Evolutionary conservation across 2,888 invertebrate species (phyloP).

Genomic region (Panorpa germanica): DNA sequence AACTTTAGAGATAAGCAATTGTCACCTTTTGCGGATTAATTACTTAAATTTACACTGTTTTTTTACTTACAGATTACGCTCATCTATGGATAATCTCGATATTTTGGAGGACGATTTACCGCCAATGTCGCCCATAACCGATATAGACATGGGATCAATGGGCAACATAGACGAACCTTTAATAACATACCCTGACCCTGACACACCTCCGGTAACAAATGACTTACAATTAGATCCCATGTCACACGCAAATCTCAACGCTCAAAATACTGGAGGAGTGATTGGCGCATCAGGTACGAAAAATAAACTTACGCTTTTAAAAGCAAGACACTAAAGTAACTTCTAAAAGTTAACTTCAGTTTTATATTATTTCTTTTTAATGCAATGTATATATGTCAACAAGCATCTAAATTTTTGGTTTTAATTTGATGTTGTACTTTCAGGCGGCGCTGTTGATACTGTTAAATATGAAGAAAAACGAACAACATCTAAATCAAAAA

Average conservation of each 20-base stretch:
- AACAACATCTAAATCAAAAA: slow-evolving; percentile 56
- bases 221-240: slow-evolving; percentile 21
- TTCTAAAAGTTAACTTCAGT: no score
- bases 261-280: slow-evolving; percentile 21
- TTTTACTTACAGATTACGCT: slow-evolving; percentile 36
- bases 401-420: not conserved
- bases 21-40: no score
- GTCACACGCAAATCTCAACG: slow-evolving; percentile 25
- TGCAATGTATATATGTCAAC: not conserved
- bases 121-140: slow-evolving; percentile 23
- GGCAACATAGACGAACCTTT: slow-evolving; percentile 46
- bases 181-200: slow-evolving; percentile 66
- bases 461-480: slow-evolving; percentile 72
- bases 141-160: slow-evolving; percentile 29
- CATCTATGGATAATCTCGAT: slow-evolving; percentile 62
- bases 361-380: slow-evolving; percentile 1
- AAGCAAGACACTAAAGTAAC: no score
- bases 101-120: slow-evolving; percentile 54
- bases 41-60: no score
- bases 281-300: slow-evolving; percentile 18
- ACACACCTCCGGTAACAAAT: slow-evolving; percentile 43
- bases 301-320: slow-evolving; percentile 18
- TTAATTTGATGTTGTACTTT: slow-evolving; percentile 4
- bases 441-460: slow-evolving; percentile 30
- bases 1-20: no score